phyloP scores from a whole-genome alignment of 2,888 invertebrate species.

The Cephus runcator region DNA sequence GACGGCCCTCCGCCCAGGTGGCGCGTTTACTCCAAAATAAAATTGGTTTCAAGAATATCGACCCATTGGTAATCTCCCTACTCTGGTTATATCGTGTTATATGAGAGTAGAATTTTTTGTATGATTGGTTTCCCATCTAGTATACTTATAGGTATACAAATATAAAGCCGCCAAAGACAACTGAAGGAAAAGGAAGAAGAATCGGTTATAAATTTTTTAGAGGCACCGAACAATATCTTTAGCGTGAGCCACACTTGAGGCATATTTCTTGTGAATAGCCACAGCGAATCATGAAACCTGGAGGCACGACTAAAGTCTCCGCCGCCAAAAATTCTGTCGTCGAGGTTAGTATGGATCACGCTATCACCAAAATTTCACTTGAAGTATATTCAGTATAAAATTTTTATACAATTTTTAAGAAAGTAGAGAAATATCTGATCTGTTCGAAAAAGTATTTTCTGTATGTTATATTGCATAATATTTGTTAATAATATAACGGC shows the following conservation, averaged over 20 bases:
- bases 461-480: background rate
- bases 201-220: no score
- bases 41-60: no score
- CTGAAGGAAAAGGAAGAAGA: background rate
- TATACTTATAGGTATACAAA: background rate
- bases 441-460: slow-evolving; percentile 10
- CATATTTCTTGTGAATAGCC: no score
- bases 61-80: no score
- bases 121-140: no score
- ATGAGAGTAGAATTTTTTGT: no score
- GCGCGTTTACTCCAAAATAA: no score
- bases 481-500: background rate
- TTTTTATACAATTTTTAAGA: background rate
- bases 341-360: slow-evolving; percentile 49
- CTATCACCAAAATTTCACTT: slow-evolving; percentile 6
- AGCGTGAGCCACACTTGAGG: background rate
- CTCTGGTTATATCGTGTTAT: no score
- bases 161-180: background rate
- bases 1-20: no score
- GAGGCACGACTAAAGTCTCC: slow-evolving; percentile 50
- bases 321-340: slow-evolving; percentile 43
- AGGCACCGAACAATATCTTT: background rate
- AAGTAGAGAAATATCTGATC: background rate
- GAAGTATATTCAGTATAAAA: background rate
- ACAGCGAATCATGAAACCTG: slow-evolving; percentile 48